These are phyloP conservation scores for Elaeidobius kamerunicus DNA, from an alignment of 2,888 invertebrate genomes.

Conservation along the genomic window DNA sequence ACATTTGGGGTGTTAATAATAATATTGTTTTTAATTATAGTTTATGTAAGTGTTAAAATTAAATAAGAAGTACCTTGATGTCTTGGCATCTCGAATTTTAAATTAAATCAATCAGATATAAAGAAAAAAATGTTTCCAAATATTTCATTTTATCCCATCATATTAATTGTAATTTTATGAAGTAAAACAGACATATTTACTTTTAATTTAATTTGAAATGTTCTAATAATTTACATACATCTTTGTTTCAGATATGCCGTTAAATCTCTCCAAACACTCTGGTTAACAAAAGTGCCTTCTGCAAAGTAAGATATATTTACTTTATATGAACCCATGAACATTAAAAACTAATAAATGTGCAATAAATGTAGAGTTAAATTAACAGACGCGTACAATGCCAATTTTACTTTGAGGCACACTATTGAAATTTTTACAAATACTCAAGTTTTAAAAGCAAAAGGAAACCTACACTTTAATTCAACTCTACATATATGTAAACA, in stretches of 20 bases:
- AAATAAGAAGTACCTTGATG: too few relatives aligned
- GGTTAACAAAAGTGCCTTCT: conserved; percentile 52
- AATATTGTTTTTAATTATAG: background rate
- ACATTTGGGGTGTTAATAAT: background rate
- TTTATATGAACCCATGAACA: conserved; percentile 8
- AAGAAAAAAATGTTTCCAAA: too few relatives aligned
- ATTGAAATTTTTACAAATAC: background rate
- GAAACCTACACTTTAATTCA: background rate
- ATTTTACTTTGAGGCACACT: background rate
- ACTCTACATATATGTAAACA: background rate
- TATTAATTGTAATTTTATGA: too few relatives aligned
- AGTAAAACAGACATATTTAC: too few relatives aligned
- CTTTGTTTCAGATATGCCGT: conserved; percentile 77
- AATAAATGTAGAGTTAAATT: background rate
- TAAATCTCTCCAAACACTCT: conserved; percentile 84
- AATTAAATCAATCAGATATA: too few relatives aligned
- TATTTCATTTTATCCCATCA: too few relatives aligned
- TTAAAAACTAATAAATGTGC: background rate
- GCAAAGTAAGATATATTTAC: conserved; percentile 10
- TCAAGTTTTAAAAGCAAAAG: background rate
- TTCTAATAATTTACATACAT: too few relatives aligned
- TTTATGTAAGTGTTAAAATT: conserved; percentile 19
- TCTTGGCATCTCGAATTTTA: too few relatives aligned
- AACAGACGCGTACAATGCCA: background rate
- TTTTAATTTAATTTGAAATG: too few relatives aligned